Evolutionary conservation across 2,888 invertebrate genomes (phyloP).

Genomic region (Drosophila cracens): DNA sequence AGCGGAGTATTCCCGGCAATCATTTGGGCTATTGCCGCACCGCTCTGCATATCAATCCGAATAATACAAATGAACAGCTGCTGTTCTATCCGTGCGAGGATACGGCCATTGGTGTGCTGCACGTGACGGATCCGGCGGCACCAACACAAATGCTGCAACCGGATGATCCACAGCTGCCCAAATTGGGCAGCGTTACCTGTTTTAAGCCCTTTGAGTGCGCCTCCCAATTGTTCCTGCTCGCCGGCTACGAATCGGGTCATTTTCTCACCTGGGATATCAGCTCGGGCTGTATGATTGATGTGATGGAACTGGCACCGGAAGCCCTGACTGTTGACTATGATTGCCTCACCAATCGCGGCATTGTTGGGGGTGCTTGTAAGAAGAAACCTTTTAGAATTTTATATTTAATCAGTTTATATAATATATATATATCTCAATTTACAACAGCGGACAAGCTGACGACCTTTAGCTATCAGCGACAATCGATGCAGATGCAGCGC

Average conservation of each 20-base stretch:
- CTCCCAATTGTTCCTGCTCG: slow-evolving; percentile 87
- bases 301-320: slow-evolving; percentile 86
- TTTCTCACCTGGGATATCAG: slow-evolving; percentile 90
- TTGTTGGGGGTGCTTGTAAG: slow-evolving; percentile 86
- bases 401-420: background rate
- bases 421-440: background rate
- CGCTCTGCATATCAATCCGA: slow-evolving; percentile 82
- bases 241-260: slow-evolving; percentile 91
- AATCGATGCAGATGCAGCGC: slow-evolving; percentile 86
- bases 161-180: slow-evolving; percentile 79
- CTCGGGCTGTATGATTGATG: slow-evolving; percentile 84
- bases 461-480: slow-evolving; percentile 81
- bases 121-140: slow-evolving; percentile 83
- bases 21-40: slow-evolving; percentile 91
- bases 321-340: slow-evolving; percentile 91
- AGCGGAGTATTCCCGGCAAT: slow-evolving; percentile 87
- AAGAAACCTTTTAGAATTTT: accelerated
- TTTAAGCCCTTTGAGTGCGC: slow-evolving; percentile 85
- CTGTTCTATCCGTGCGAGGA: slow-evolving; percentile 89
- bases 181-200: slow-evolving; percentile 87
- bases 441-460: slow-evolving; percentile 75
- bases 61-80: slow-evolving; percentile 83
- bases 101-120: slow-evolving; percentile 85
- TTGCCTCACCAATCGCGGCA: slow-evolving; percentile 87
- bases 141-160: slow-evolving; percentile 83